These are phyloP conservation scores for Gallinago solitaria DNA, from an alignment of 2,797 vertebrate genomes.

Conservation along the genomic window DNA sequence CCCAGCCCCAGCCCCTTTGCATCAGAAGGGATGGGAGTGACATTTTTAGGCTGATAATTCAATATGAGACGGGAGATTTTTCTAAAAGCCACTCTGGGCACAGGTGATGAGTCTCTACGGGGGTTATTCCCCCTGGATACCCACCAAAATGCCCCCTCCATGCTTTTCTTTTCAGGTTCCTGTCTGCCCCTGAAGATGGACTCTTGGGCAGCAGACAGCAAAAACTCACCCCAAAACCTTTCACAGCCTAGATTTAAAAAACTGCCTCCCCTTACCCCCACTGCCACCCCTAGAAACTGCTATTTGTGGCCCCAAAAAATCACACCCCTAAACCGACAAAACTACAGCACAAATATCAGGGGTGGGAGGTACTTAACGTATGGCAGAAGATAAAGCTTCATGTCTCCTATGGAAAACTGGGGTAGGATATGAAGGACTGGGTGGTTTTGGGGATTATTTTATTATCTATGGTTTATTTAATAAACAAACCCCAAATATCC, in stretches of 20 bases:
- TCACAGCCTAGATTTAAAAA: background rate
- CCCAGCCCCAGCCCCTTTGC: background rate
- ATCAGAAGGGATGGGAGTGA: background rate
- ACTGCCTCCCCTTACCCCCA: accelerated
- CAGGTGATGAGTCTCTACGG: accelerated
- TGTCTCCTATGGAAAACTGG: background rate
- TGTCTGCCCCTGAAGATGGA: background rate
- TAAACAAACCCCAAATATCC: background rate
- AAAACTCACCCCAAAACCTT: background rate
- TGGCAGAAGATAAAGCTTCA: background rate
- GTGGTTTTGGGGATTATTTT: background rate
- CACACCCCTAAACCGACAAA: background rate
- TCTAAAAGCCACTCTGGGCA: background rate
- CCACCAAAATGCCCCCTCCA: background rate
- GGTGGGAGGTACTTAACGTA: background rate
- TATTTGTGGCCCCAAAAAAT: background rate
- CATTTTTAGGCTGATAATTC: background rate
- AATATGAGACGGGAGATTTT: background rate
- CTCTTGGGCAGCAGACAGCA: background rate
- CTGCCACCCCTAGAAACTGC: background rate
- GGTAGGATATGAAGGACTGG: background rate
- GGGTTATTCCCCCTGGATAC: background rate
- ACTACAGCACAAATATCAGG: accelerated
- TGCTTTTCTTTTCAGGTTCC: background rate
- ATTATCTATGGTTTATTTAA: background rate